phyloP scores from a whole-genome alignment of 2,113 vertebrate genomes.

The Micronycteris hirsuta region DNA sequence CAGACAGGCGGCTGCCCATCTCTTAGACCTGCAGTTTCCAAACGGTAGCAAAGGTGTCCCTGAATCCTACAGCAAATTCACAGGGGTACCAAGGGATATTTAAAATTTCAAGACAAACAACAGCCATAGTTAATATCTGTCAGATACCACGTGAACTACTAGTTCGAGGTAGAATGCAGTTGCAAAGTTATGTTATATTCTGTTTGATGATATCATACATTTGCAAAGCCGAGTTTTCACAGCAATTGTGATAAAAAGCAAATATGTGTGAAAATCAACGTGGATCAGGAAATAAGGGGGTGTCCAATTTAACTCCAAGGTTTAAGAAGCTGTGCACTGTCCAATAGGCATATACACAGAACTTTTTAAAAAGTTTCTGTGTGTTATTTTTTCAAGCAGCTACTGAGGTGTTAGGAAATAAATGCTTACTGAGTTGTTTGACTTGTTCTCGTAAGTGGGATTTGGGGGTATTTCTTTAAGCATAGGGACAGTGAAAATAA shows the following conservation, averaged over 20 bases:
- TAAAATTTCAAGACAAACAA: neutral
- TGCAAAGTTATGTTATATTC: neutral
- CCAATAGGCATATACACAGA: neutral
- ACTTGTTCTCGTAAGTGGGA: neutral
- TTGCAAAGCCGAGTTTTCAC: neutral
- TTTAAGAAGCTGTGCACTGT: neutral
- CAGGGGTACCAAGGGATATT: neutral
- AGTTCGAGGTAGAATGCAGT: neutral
- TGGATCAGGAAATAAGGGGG: neutral
- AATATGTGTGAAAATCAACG: neutral
- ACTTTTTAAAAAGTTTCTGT: too few relatives aligned
- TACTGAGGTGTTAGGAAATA: neutral
- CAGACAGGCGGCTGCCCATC: neutral
- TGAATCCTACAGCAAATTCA: neutral
- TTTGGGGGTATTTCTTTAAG: neutral
- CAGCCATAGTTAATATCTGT: neutral
- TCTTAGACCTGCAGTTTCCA: neutral
- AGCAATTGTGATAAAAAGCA: neutral
- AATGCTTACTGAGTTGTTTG: neutral
- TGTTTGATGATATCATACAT: neutral
- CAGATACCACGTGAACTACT: neutral
- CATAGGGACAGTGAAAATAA: neutral
- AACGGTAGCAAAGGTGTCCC: neutral
- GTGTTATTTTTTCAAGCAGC: neutral
- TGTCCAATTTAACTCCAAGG: neutral